Evolutionary conservation across 2,113 vertebrate species (phyloP), one percentile per base, ranked within the genome.

Genomic region (Oreochromis tanganicae): DNA sequence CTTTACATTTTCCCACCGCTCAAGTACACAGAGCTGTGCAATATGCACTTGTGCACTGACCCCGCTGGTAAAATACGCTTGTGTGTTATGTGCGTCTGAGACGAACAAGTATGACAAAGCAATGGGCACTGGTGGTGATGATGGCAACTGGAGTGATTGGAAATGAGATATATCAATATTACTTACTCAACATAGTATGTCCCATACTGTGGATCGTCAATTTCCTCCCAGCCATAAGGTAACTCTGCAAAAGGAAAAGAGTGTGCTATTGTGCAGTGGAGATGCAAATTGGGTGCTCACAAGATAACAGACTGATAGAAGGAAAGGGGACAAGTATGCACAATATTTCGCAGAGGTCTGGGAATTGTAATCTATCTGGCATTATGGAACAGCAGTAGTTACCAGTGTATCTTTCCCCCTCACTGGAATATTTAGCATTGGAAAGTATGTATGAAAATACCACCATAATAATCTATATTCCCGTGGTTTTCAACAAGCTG

Each of bases 161-260:
- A 92, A 85, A 82, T 50, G 5, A 55, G 54, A 89, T 34, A 6
- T 34, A 91, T 80, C 57, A 34, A 83, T 85, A 32, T 46, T 88
- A 98, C 98, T 99, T 96, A 99, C 99, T 99, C 99, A 36, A 99
- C 98, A 0, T 98, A 99, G 24, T 99, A 99, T 1, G 97, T 98
- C 87, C 99, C 99, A 2, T 99, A 99, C 50, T 99, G 98, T 29
- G 99, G 98, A 82, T 99, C 99, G 85, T 99, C 98, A 90, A 99
- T 99, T 96, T 98, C 98, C 94, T 99, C 99, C 99, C 99, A 99
- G 86, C 99, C 99, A 56, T 99, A 99, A 17, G 99, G 99, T 92
- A 99, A 97, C 93, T 99, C 99, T 99, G 94, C 36, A 73, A 81
- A 91, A 79, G 79, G 27, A 91, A 66, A 55, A 81, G 61, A 2